These are phyloP conservation scores for Lingula anatina DNA, from an alignment of 2,888 invertebrate genomes.

Conservation along the genomic window DNA sequence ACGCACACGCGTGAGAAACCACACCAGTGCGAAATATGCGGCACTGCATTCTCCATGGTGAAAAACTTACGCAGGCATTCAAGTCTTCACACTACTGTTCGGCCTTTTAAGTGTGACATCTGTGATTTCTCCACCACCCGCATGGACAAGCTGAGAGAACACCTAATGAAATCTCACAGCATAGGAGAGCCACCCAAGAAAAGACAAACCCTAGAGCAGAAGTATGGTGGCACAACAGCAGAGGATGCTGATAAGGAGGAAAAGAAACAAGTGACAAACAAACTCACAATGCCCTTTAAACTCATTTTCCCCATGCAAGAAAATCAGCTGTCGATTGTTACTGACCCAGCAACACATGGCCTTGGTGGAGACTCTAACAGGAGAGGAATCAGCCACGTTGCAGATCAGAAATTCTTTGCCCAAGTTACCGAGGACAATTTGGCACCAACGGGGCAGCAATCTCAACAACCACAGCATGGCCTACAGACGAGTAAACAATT, in stretches of 20 bases:
- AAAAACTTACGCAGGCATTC: slow-evolving; percentile 56
- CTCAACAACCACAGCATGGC: too few relatives aligned
- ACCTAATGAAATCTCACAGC: slow-evolving; percentile 50
- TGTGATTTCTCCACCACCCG: slow-evolving; percentile 56
- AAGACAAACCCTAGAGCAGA: slow-evolving; percentile 18
- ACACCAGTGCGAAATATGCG: slow-evolving; percentile 60
- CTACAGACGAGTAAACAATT: too few relatives aligned
- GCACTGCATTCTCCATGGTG: slow-evolving; percentile 58
- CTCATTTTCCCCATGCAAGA: neutral
- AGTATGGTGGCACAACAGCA: neutral
- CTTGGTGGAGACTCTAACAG: too few relatives aligned
- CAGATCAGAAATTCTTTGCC: too few relatives aligned
- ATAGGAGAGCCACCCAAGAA: slow-evolving; percentile 33
- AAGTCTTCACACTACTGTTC: slow-evolving; percentile 38
- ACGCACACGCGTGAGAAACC: slow-evolving; percentile 59
- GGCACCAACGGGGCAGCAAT: too few relatives aligned
- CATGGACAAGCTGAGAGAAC: slow-evolving; percentile 58
- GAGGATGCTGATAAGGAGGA: neutral
- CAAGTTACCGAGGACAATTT: too few relatives aligned
- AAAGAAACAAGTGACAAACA: neutral
- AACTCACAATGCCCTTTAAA: neutral
- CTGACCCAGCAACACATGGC: neutral
- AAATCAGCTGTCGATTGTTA: slow-evolving; percentile 6
- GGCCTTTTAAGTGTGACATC: slow-evolving; percentile 47
- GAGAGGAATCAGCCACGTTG: too few relatives aligned